phyloP scores from a whole-genome alignment of 2,113 vertebrate species.

The Microtus ochrogaster region DNA sequence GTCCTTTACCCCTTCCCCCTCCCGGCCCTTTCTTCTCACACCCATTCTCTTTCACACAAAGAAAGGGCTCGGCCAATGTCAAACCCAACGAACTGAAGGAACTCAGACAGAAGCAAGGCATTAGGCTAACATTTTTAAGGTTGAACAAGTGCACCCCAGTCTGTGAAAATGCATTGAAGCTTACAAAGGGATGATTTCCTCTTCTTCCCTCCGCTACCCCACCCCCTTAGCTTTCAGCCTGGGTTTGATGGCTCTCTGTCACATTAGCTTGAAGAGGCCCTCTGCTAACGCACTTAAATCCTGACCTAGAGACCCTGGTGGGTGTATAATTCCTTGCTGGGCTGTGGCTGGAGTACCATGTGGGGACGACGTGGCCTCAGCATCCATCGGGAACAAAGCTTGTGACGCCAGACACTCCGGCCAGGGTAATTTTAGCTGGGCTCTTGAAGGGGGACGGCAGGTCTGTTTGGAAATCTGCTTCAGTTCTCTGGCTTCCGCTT shows the following conservation, averaged over 20 bases:
- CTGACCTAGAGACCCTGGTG: conserved; percentile 11
- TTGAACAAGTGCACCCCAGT: background rate
- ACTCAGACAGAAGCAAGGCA: background rate
- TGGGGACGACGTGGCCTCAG: conserved; percentile 35
- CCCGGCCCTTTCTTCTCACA: background rate
- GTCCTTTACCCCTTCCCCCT: background rate
- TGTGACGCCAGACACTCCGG: conserved; percentile 20
- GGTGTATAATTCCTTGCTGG: conserved; percentile 37
- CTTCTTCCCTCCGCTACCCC: background rate
- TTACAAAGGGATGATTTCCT: background rate
- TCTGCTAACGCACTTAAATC: conserved; percentile 51
- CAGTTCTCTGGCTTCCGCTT: background rate
- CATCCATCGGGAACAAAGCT: conserved; percentile 28
- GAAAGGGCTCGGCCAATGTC: background rate
- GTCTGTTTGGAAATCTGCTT: conserved; percentile 58
- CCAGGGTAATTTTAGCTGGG: conserved; percentile 61
- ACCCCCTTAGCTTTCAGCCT: background rate
- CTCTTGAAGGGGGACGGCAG: conserved; percentile 24
- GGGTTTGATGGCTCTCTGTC: background rate
- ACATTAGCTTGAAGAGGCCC: conserved; percentile 18
- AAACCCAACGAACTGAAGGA: background rate
- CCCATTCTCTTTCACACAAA: conserved; percentile 9
- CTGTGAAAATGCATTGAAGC: background rate
- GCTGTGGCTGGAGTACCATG: background rate
- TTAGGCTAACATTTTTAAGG: background rate